Evolutionary conservation across 2,113 vertebrate species (phyloP), one percentile per base, ranked within the genome.

Genomic region (Leiothrix lutea): DNA sequence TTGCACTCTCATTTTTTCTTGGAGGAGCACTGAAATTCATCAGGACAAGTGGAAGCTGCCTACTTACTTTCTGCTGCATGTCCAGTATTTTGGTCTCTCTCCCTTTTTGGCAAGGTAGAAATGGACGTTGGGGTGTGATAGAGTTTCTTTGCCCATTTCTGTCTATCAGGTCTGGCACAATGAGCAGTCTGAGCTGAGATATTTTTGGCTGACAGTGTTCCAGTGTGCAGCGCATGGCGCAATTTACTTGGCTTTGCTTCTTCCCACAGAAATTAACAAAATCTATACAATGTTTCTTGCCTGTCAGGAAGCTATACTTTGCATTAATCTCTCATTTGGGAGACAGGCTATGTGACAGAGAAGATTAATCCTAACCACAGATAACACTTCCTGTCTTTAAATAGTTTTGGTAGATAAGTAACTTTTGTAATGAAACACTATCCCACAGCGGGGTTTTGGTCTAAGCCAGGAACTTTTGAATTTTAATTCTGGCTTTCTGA

Each of bases 291-390:
- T 75, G 53, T 77, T 75, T 77, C 75, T 56, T 91, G 75, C 51
- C 69, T 92, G 70, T 87, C 95, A 92, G 73, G 75, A 89, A 95
- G 83, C 90, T 91, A 28, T 71, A 47, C 42, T 92, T 50, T 80
- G 36, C 74, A 80, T 88, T 94, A 80, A 88, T 95, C 91, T 86
- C 94, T 96, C 92, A 92, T 97, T 97, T 13, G 0, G 82, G 50
- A 93, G 88, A 91, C 89, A 93, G 88, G 25, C 94, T 95, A 25
- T 57, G 45, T 71, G 40, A 75, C 91, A 97, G 95, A 75, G 74
- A 94, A 95, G 96, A 97, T 80, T 96, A 96, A 97, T 97, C 90
- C 89, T 89, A 94, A 90, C 94, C 73, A 80, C 92, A 91, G 31
- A n/a, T 91, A 95, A 82, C 66, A 78, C 80, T 96, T 97, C 95